These are phyloP conservation scores for Echiichthys vipera DNA, from an alignment of 2,797 vertebrate genomes.

Conservation along the genomic window DNA sequence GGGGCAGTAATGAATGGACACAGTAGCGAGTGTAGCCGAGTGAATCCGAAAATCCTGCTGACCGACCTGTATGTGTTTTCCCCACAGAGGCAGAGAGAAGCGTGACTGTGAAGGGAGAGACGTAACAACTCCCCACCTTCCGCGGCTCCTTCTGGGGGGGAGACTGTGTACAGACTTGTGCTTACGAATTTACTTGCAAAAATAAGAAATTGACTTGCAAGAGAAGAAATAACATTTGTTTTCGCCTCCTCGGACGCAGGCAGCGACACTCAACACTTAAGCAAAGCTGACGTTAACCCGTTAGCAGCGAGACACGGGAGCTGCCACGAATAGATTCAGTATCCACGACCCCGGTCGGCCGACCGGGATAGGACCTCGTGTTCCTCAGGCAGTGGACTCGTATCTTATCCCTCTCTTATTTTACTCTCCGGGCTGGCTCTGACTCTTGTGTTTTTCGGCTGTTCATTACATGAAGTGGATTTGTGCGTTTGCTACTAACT, in stretches of 20 bases:
- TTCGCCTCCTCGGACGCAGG: slow-evolving; percentile 19
- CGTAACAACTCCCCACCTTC: slow-evolving; percentile 49
- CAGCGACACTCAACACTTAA: slow-evolving; percentile 56
- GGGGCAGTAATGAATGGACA: slow-evolving; percentile 57
- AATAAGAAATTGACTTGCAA: slow-evolving; percentile 25
- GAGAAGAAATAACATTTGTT: slow-evolving; percentile 8
- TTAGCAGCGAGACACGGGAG: slow-evolving; percentile 55
- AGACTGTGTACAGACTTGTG: slow-evolving; percentile 35
- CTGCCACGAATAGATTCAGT: slow-evolving; percentile 73
- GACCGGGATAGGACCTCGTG: slow-evolving; percentile 77
- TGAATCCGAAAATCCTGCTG: slow-evolving; percentile 75
- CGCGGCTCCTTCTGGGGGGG: slow-evolving; percentile 45
- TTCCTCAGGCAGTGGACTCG: slow-evolving; percentile 58
- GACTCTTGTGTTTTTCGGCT: slow-evolving; percentile 52
- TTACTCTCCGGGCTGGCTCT: slow-evolving; percentile 25
- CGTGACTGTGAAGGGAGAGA: slow-evolving; percentile 70
- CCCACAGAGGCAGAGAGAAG: slow-evolving; percentile 70
- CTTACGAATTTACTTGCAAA: slow-evolving; percentile 45
- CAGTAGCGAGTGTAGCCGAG: slow-evolving; percentile 71
- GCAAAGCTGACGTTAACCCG: slow-evolving; percentile 63
- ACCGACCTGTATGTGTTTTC: slow-evolving; percentile 72
- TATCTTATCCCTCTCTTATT: slow-evolving; percentile 4
- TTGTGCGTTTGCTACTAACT: slow-evolving; percentile 64
- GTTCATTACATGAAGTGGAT: slow-evolving; percentile 69
- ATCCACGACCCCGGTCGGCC: slow-evolving; percentile 64